Conservation (phyloP, 2,888 invertebrate genomes). For the Tinea trinotella region DNA sequence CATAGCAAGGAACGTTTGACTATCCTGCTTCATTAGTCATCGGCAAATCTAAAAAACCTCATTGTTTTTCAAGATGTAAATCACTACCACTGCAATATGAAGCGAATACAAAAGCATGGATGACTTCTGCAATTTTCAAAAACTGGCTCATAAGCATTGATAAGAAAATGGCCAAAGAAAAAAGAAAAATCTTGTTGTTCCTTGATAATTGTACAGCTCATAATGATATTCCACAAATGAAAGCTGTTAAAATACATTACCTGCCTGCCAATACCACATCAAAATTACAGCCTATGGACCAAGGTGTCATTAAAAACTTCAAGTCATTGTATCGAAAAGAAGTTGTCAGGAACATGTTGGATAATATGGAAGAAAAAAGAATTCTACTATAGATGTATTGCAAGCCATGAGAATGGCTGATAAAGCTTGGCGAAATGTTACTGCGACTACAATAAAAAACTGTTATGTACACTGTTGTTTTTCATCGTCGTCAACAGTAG, state of each 20-base stretch:
- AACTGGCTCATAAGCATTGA: too few species aligned
- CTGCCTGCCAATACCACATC: too few species aligned
- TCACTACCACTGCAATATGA: too few species aligned
- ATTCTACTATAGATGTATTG: not conserved
- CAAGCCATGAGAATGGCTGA: not conserved
- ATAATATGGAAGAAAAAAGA: not conserved
- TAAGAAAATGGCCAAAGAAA: too few species aligned
- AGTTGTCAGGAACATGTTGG: not conserved
- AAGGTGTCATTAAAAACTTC: not conserved
- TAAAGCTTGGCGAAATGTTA: conserved; percentile 25
- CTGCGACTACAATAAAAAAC: not conserved
- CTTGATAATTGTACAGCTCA: too few species aligned
- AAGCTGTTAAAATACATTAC: too few species aligned
- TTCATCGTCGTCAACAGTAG: not conserved
- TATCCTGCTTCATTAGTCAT: conserved; percentile 20
- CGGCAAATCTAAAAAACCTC: conserved; percentile 20
- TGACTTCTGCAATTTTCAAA: too few species aligned
- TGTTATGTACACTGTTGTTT: conserved; percentile 8
- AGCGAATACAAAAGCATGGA: too few species aligned
- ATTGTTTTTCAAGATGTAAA: too few species aligned
- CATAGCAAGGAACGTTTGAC: conserved; percentile 10
- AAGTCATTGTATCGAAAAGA: not conserved
- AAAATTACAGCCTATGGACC: too few species aligned
- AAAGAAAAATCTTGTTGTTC: too few species aligned
- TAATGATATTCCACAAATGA: too few species aligned